Percentiles rank a stretch among this genome's conserved stretches.
These are phyloP conservation scores for Zalophus californianus DNA, from an alignment of 2,797 vertebrate genomes.

Conservation along the genomic window DNA sequence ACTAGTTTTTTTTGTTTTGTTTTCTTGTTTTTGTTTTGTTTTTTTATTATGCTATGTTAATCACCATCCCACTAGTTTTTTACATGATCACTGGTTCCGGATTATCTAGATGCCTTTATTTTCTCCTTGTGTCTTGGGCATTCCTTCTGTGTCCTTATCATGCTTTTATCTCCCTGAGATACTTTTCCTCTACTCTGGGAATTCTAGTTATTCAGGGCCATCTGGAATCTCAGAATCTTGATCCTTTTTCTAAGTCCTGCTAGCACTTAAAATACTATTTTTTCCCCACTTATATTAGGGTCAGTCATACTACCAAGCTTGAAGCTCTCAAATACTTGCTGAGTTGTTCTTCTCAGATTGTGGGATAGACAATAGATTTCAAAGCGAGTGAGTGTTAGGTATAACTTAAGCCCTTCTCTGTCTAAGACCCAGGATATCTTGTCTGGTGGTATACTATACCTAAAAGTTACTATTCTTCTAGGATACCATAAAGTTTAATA, in stretches of 20 bases:
- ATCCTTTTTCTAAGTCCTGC: not conserved
- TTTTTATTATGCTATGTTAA: too few relatives aligned
- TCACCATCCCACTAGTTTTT: not conserved
- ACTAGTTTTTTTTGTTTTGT: not conserved
- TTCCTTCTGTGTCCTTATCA: not conserved
- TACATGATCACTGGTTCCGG: not conserved
- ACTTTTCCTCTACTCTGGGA: not conserved
- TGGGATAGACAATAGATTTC: not conserved
- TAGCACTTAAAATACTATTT: not conserved
- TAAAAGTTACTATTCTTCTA: not conserved
- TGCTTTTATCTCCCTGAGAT: not conserved
- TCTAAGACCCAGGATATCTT: not conserved
- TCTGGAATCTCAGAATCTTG: not conserved
- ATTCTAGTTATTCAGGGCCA: not conserved
- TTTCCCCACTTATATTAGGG: not conserved
- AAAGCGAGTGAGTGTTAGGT: not conserved
- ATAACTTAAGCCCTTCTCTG: not conserved
- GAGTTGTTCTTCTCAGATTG: not conserved
- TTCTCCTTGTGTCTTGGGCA: not conserved
- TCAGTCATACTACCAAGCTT: not conserved
- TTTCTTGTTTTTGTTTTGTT: too few relatives aligned
- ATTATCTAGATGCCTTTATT: not conserved
- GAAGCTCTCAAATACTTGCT: not conserved
- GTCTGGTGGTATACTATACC: not conserved
- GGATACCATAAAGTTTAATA: not conserved